Base-by-base conservation (phyloP, 2,113 vertebrate species). In the Amia ocellicauda region DNA sequence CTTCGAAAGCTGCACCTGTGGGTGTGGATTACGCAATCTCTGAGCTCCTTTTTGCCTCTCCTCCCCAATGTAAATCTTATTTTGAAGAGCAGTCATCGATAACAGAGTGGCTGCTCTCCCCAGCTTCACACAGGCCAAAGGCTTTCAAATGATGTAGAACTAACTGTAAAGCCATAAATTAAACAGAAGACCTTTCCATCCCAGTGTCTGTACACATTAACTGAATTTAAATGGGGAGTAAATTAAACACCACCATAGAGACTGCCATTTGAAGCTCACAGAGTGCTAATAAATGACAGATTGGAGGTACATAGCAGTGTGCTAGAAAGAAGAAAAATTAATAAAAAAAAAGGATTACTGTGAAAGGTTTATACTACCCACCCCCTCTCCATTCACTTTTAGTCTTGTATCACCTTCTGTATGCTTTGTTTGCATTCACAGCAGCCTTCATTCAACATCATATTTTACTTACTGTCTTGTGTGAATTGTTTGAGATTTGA, bases 201-300 rank as follows among this genome's bases (percentile, higher is more conserved):
- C 45, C 4, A 0, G n/a, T 47, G 45, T 47, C 45, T 16, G 45
- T 47, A 47, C 45, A 47, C 14, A 47, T 13, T 47, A 47, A 47
- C 45, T 47, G 45, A 47, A 47, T 47, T 11, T 19, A 47, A 47
- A 19, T 47, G 45, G 45, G n/a, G 16, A 47, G 45, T 47, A 17
- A 16, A 47, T 10, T 47, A 47, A 47, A 47, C 45, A 47, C 45
- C n/a, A n/a, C 45, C 16, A 17, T 47, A 17, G 45, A 47, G 16
- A 16, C 45, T 47, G 45, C n/a, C 45, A 47, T 17, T 47, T 47
- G 14, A 47, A 47, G 14, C 45, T 47, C 31, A 36, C 31, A 7
- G 45, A 47, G 45, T 47, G 45, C 45, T 47, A 47, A 17, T 47
- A 47, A 47, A 47, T 47, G 45, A 47, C 45, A 47, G 16, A 47